Base-by-base conservation (phyloP, 2,797 vertebrate species). In the Carduelis carduelis region DNA sequence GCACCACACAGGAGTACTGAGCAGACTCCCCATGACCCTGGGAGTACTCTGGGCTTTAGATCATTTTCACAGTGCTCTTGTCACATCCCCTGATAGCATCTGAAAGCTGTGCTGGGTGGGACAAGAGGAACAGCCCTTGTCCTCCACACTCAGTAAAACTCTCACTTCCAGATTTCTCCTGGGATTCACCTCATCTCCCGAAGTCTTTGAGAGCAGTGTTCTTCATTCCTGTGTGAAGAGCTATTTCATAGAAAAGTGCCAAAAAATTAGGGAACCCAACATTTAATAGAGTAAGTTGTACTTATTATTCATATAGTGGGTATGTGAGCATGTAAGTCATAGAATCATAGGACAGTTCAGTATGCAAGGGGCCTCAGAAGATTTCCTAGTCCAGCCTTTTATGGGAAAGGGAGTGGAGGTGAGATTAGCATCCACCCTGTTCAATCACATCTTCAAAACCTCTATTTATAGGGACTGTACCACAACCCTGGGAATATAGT, bases 21-120 rank as follows among this genome's bases (percentile, higher is more conserved):
- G 53, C 32, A 75, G 66, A 46, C 10, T 63, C 18, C 37, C 32
- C 0, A 0, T 2, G 3, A n/a, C 37, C 13, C 32, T 66, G 61
- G 17, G 35, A 18, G 13, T 44, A 17, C 10, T 72, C 56, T 47
- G 22, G 37, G n/a, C 21, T 72, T 89, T 43, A 28, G 21, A 34
- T 72, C 0, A 2, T 43, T 76, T 76, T 47, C 74, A 52, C 15
- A 49, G 50, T 55, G 34, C 22, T 66, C 39, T 75, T 52, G 28
- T 76, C 28, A 63, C 52, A 61, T 19, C 6, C 19, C 34, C 52
- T n/a, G 24, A 17, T 37, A 70, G 22, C 13, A 34, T 41, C n/a
- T 63, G 68, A 66, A 83, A 79, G 9, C 49, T 76, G 28, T 71
- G 39, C 57, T 60, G 55, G 9, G 30, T 37, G 28, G 23, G 35